Base-by-base conservation (phyloP, 2,888 invertebrate genomes). In the Pegoplata infirma region DNA sequence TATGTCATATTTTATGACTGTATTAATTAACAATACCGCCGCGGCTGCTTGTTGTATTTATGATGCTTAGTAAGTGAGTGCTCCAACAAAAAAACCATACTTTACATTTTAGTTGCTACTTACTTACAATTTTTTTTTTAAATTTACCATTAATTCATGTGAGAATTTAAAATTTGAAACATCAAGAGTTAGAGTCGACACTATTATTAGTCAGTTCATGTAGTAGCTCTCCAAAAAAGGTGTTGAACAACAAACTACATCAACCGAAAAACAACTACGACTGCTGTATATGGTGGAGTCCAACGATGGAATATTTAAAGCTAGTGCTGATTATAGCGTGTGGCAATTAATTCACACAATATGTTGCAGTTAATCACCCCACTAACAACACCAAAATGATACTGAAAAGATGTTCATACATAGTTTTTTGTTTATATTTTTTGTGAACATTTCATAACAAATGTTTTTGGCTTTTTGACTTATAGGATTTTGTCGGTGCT, bases 321-420 rank as follows among this genome's bases (percentile, higher is more conserved):
- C 25, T 44, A 3, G 51, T 53, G 49, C 17, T 55, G 56, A 59
- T 58, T 69, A 58, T 56, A 61, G 49, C 63, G 40, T 69, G 75
- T 53, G 56, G 63, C 63, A 76, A 68, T 63, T 76, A 69, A 63
- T 69, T 76, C 63, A 56, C 69, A 76, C 66, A 76, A 76, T 63
- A 58, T 76, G 69, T 69, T 55, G 63, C 47, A 25, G 61, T 63
- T 63, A 69, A 63, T 63, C 44, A 56, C 61, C 55, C 36, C 23
- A 36, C 19, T 32, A 63, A 17, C 10, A 58, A 14, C 25, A 47
- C 25, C 10, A 66, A 28, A 8, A 4, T 47, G 16, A 58, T n/a
- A 19, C n/a, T 23, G 3, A 47, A 19, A 69, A 68, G n/a, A 3
- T 32, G 32, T 40, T 25, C 7, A 3, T 49, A 55, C 55, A 6